Percentiles rank a stretch among this genome's conserved stretches.
These are phyloP conservation scores for Etheostoma spectabile DNA, from an alignment of 2,113 vertebrate genomes.

Conservation along the genomic window DNA sequence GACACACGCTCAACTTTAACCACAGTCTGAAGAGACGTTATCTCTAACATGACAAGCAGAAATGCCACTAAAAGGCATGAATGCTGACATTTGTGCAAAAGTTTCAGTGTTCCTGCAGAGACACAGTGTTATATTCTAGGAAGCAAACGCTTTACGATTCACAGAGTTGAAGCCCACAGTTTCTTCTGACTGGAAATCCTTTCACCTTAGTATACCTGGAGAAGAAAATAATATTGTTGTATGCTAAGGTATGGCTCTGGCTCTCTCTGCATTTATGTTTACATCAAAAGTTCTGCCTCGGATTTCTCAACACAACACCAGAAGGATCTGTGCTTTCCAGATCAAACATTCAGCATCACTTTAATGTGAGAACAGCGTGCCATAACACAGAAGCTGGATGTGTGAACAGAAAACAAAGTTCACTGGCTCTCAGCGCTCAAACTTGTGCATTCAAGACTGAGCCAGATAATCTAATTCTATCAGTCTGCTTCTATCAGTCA, in stretches of 20 bases:
- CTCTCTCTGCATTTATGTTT: conserved; percentile 34
- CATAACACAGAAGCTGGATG: neutral
- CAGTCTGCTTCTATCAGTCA: conserved; percentile 1
- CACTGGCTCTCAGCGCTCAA: conserved; percentile 1
- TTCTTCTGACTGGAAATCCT: conserved; percentile 20
- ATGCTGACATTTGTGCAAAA: neutral
- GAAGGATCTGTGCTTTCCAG: conserved; percentile 14
- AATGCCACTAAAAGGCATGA: neutral
- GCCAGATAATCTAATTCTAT: conserved; percentile 1
- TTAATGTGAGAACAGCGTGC: neutral
- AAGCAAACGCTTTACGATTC: neutral
- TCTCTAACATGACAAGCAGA: neutral
- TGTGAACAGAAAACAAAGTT: conserved; percentile 10
- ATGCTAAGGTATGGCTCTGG: neutral
- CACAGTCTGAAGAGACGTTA: neutral
- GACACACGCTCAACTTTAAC: neutral
- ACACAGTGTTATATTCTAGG: neutral
- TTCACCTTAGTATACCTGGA: neutral
- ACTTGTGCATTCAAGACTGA: neutral
- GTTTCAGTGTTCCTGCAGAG: conserved; percentile 3
- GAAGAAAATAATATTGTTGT: conserved; percentile 15
- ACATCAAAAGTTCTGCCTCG: conserved; percentile 14
- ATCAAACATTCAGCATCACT: conserved; percentile 28
- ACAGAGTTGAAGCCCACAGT: neutral
- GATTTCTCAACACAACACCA: conserved; percentile 7